A percentile compares a stretch with the other conserved stretches of the same genome.
These are phyloP conservation scores for Rhadina sibilatrix DNA, from an alignment of 2,113 vertebrate species.

Conservation along the genomic window DNA sequence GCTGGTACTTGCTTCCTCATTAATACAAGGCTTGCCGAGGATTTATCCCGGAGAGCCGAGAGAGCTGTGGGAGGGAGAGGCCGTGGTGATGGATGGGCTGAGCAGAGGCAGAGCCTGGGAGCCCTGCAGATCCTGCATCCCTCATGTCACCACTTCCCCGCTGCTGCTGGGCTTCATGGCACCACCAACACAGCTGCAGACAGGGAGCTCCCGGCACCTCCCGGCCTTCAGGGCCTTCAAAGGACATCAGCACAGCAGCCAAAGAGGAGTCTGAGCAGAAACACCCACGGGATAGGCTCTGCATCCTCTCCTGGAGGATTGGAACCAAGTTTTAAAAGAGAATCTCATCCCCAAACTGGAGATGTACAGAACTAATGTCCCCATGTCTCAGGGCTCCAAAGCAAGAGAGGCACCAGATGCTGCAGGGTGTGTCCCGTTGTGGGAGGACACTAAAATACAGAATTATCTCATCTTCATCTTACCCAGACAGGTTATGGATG, in stretches of 20 bases:
- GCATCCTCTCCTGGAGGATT: background rate
- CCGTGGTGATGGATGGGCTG: background rate
- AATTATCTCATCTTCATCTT: background rate
- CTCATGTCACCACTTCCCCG: background rate
- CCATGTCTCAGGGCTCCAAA: background rate
- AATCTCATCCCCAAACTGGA: background rate
- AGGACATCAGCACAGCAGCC: background rate
- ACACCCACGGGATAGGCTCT: background rate
- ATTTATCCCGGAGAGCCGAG: background rate
- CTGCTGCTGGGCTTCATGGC: background rate
- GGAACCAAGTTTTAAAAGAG: background rate
- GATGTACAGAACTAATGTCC: fast-evolving
- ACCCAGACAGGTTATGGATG: background rate
- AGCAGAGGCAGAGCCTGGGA: background rate
- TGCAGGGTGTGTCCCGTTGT: background rate
- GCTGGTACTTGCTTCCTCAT: background rate
- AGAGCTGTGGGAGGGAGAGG: background rate
- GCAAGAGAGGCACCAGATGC: fast-evolving
- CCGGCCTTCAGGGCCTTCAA: background rate
- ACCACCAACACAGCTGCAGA: background rate
- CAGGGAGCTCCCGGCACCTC: background rate
- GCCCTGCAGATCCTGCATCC: background rate
- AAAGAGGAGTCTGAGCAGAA: background rate
- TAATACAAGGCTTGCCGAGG: background rate
- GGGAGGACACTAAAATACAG: background rate